Evolutionary conservation across 2,888 invertebrate genomes (phyloP), one percentile per base, ranked within the genome.

Genomic region (Uropetala carovei): DNA sequence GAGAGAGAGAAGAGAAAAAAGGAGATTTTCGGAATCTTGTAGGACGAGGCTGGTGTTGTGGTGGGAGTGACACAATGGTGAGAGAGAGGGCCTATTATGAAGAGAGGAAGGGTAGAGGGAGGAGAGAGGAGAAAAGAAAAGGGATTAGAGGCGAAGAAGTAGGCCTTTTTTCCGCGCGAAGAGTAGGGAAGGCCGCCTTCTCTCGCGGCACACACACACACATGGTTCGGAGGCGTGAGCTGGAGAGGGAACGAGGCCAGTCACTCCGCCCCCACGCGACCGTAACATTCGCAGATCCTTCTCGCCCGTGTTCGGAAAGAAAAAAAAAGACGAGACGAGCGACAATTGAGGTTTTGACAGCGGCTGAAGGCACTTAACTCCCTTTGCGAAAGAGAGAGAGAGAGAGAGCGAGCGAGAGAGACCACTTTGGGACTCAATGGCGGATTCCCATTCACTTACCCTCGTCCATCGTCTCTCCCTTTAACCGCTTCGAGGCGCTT

Each of bases 281-380:
- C 58, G 58, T 58, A 11, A 11, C 27, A 30, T n/a, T 18, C 43
- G n/a, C 64, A 64, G 9, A 56, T 7, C 83, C 56, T 27, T n/a
- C 83, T 7, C 22, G 56, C 43, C 56, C 83, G 18, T 57, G 43
- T 30, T 13, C 82, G 82, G 30, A 43, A 43, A 13, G 56, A 83
- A 43, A 43, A 83, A 43, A 43, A 89, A 18, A 89, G 89, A 27
- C 89, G 83, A n/a, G 83, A 43, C 18, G 83, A 57, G n/a, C n/a
- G 60, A 89, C 89, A 89, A 89, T 43, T 89, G 89, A 89, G 89
- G 89, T 89, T 89, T 89, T 89, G 89, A 89, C 89, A 89, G 30
- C 22, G 59, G n/a, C 27, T 30, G 30, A 30, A 43, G 43, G 60
- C 68, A 68, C 68, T 89, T 68, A 86, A 86, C 60, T 86, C 86